These are phyloP conservation scores for Brachypterus glaber DNA, from an alignment of 2,888 invertebrate species.

Conservation along the genomic window DNA sequence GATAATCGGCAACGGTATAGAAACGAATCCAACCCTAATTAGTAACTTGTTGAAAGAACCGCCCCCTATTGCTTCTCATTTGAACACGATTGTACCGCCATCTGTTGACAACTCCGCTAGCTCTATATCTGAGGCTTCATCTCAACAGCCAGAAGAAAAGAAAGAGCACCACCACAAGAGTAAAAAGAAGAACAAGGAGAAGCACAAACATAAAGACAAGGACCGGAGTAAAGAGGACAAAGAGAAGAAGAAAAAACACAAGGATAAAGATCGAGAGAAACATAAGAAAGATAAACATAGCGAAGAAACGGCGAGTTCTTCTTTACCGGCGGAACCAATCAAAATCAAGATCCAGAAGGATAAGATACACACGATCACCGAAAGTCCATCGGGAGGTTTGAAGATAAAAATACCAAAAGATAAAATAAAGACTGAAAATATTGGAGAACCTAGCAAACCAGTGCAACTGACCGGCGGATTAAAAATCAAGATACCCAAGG, in stretches of 20 bases:
- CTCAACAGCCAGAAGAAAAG: conserved; percentile 34
- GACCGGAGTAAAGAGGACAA: conserved; percentile 53
- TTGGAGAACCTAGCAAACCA: conserved; percentile 32
- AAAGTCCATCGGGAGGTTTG: conserved; percentile 44
- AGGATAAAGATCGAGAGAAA: conserved; percentile 51
- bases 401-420: conserved; percentile 79
- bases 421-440: conserved; percentile 48
- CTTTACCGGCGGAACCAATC: conserved; percentile 29
- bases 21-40: conserved; percentile 61
- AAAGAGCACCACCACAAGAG: conserved; percentile 36
- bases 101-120: conserved; percentile 10
- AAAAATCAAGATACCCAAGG: conserved; percentile 75
- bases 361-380: conserved; percentile 24
- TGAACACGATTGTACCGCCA: conserved; percentile 30
- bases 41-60: conserved; percentile 59
- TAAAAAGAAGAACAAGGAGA: conserved; percentile 65
- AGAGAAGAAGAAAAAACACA: conserved; percentile 68
- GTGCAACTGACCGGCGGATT: conserved; percentile 39
- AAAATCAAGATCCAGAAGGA: conserved; percentile 44
- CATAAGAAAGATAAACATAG: conserved; percentile 24
- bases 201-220: conserved; percentile 69
- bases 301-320: conserved; percentile 10
- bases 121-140: conserved; percentile 11
- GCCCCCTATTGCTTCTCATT: conserved; percentile 28
- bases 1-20: conserved; percentile 53